Conservation (phyloP, 1,140 invertebrate genomes). For the Choristoneura fumiferana region DNA sequence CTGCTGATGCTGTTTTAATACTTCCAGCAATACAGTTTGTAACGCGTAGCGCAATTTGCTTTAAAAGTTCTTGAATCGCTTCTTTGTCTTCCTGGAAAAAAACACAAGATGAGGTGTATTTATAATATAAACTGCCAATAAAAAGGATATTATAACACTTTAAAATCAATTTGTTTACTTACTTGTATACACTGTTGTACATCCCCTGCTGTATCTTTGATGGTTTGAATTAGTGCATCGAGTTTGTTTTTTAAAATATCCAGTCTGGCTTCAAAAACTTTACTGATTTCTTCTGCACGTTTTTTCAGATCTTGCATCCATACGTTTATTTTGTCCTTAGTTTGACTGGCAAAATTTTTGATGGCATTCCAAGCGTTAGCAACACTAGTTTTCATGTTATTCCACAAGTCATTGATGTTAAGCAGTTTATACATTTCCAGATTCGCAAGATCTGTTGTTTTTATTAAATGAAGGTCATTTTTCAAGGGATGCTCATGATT, state of each 20-base stretch:
- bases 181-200: constrained; percentile 17
- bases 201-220: constrained; percentile 24
- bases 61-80: constrained; percentile 31
- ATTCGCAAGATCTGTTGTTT: constrained; percentile 6
- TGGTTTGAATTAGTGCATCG: constrained; percentile 28
- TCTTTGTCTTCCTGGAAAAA: constrained; percentile 37
- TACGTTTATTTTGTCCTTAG: constrained; percentile 28
- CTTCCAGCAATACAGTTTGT: constrained; percentile 33
- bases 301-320: constrained; percentile 36
- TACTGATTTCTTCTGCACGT: constrained; percentile 24
- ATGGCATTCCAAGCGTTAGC: constrained; percentile 36
- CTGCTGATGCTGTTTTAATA: constrained; percentile 13
- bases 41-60: constrained; percentile 29
- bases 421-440: constrained; percentile 14
- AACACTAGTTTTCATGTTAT: constrained; percentile 35
- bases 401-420: constrained; percentile 31
- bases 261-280: constrained; percentile 27
- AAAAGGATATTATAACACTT: not conserved
- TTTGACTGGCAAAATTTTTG: constrained; percentile 31
- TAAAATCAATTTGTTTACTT: not conserved
- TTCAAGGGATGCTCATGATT: too few relatives aligned
- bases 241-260: constrained; percentile 31
- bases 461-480: not conserved
- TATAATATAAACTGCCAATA: too few relatives aligned
- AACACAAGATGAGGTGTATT: constrained; percentile 18